Evolutionary conservation across 2,888 invertebrate genomes (phyloP).

Genomic region (Neoitamus cyanurus): DNA sequence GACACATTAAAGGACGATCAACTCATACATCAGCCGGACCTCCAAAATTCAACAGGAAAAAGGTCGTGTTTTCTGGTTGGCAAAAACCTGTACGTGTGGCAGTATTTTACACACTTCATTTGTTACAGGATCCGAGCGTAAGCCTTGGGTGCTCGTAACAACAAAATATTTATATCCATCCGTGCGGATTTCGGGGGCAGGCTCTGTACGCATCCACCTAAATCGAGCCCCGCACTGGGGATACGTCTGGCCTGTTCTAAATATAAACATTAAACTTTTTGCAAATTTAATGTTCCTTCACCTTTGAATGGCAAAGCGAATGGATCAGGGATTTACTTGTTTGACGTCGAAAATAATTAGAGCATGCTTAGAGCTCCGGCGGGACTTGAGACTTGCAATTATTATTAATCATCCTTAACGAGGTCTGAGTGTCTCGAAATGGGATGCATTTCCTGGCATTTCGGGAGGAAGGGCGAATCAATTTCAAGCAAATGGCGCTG

Average conservation of each 20-base stretch:
- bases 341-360: neutral
- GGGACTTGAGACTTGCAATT: neutral
- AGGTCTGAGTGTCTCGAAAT: too few species aligned
- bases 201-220: neutral
- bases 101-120: neutral
- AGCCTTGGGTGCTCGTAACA: neutral
- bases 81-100: neutral
- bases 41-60: neutral
- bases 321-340: neutral
- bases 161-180: neutral
- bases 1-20: too few species aligned
- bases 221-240: neutral
- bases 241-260: neutral
- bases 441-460: too few species aligned
- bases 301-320: neutral
- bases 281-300: neutral
- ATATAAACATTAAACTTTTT: neutral
- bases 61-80: neutral
- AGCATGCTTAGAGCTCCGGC: neutral
- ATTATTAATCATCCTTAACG: neutral
- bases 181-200: neutral
- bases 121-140: neutral
- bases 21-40: neutral
- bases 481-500: neutral
- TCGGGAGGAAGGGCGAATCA: too few species aligned